Conservation (phyloP, 2,888 invertebrate species). For the Rhyacophila evoluta region DNA sequence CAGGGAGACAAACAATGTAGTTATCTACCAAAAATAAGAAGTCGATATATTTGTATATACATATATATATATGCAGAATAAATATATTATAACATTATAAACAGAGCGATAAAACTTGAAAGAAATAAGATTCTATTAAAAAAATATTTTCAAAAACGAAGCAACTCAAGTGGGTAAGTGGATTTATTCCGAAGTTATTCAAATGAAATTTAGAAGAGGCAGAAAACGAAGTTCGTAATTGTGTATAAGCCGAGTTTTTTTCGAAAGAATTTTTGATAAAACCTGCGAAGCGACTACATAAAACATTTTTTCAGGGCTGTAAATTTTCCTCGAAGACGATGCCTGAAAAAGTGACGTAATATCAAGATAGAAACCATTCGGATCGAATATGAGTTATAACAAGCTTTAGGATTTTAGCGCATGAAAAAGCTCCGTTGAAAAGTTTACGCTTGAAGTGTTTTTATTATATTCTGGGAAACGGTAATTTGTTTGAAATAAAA, state of each 20-base stretch:
- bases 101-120: too few species aligned
- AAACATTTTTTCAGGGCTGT: slow-evolving; percentile 33
- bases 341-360: slow-evolving; percentile 31
- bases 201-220: slow-evolving; percentile 34
- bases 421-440: neutral
- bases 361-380: slow-evolving; percentile 33
- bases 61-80: too few species aligned
- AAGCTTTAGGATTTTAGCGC: neutral
- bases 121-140: neutral
- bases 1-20: too few species aligned
- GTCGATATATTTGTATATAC: too few species aligned
- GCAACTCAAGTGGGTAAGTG: neutral
- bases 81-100: too few species aligned
- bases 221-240: slow-evolving; percentile 28
- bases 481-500: slow-evolving; percentile 3
- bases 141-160: neutral
- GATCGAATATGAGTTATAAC: slow-evolving; percentile 38
- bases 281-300: slow-evolving; percentile 31
- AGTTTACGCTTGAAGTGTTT: neutral
- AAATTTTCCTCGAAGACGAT: neutral
- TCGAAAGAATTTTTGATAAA: slow-evolving; percentile 28
- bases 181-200: slow-evolving; percentile 14
- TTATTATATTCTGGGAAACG: neutral
- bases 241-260: slow-evolving; percentile 28
- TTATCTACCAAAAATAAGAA: too few species aligned